Conservation (phyloP, 2,888 invertebrate genomes). For the Hoplodrina ambigua region DNA sequence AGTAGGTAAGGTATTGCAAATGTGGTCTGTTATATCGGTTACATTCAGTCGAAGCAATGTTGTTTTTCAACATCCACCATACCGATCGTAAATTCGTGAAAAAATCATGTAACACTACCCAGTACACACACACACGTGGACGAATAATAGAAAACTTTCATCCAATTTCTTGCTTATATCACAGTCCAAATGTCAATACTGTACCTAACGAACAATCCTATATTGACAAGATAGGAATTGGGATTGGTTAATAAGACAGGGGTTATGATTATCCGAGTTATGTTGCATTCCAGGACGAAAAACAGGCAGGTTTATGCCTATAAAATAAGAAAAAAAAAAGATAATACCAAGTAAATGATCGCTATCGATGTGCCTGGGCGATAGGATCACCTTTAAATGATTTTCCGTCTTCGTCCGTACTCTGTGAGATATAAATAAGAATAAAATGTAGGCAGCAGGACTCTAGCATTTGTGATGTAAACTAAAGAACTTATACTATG, state of each 20-base stretch:
- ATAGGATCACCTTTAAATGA: conserved; percentile 33
- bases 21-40: not conserved
- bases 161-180: not conserved
- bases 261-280: conserved; percentile 26
- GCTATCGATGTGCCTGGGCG: conserved; percentile 37
- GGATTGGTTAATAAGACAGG: conserved; percentile 50
- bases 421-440: conserved; percentile 58
- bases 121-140: no score
- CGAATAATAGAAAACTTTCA: not conserved
- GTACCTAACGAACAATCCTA: not conserved
- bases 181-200: not conserved
- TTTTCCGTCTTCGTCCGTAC: conserved; percentile 40
- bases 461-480: not conserved
- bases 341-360: conserved; percentile 42
- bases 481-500: not conserved
- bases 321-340: conserved; percentile 31
- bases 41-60: conserved; percentile 5
- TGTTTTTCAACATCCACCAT: conserved; percentile 11
- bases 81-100: conserved; percentile 1
- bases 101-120: not conserved
- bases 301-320: conserved; percentile 34
- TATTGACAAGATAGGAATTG: not conserved
- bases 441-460: conserved; percentile 28
- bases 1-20: no score
- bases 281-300: conserved; percentile 45